Evolutionary conservation across 1,140 invertebrate species (phyloP).

Genomic region (Oreohelix idahoensis): DNA sequence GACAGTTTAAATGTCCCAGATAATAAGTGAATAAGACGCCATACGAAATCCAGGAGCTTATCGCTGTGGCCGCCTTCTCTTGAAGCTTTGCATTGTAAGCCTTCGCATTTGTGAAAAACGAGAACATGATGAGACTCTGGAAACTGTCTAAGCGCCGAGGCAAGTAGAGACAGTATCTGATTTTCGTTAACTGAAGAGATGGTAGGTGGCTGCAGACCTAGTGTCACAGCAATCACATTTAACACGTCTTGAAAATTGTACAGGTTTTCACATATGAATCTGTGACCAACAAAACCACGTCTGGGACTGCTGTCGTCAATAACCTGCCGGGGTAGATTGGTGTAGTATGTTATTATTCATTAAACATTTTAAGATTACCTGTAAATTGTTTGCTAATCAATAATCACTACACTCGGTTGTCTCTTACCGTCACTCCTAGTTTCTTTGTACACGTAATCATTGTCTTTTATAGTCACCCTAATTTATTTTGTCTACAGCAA

Average conservation of each 20-base stretch:
- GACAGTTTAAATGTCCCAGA: neutral
- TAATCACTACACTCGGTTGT: too few relatives aligned
- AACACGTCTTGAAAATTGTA: neutral
- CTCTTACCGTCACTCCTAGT: too few relatives aligned
- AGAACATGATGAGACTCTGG: neutral
- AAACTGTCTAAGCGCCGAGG: neutral
- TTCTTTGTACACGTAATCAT: too few relatives aligned
- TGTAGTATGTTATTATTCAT: too few relatives aligned
- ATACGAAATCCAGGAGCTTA: neutral
- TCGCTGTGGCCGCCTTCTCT: neutral
- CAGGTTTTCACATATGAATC: neutral
- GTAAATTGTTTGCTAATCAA: too few relatives aligned
- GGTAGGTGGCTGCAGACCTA: neutral
- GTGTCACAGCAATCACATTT: neutral
- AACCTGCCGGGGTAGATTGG: neutral
- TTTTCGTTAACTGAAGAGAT: neutral
- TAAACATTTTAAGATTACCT: too few relatives aligned
- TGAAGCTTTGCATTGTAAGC: neutral
- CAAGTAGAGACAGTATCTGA: neutral
- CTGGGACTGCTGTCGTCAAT: neutral
- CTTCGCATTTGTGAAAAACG: constrained; percentile 24
- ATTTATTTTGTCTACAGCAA: too few relatives aligned
- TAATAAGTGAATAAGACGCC: neutral
- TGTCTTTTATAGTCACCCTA: too few relatives aligned
- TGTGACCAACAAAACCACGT: neutral